Evolutionary conservation across 37 sponge, comb jelly and placozoan species (phyloP), one percentile per base, ranked within the genome.

Genomic region (Mnemiopsis leidyi): DNA sequence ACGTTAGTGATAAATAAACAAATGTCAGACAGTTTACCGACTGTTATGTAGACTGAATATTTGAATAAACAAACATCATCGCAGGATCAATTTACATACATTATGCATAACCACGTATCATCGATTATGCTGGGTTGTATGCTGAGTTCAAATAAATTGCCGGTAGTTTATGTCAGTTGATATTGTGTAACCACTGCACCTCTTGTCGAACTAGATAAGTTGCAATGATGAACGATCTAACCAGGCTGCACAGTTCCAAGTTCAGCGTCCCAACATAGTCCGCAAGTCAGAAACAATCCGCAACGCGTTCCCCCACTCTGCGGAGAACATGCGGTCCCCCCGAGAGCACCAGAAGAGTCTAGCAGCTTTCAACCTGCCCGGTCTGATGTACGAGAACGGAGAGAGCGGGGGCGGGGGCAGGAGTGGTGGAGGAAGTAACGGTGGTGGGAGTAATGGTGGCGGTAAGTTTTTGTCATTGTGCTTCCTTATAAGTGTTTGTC

Each of bases 201-300:
- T n/a, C n/a, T n/a, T n/a, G n/a, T n/a, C n/a, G n/a, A n/a, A n/a
- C n/a, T n/a, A n/a, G n/a, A n/a, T n/a, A n/a, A n/a, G n/a, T n/a
- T n/a, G n/a, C n/a, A n/a, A n/a, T n/a, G n/a, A n/a, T n/a, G n/a
- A n/a, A n/a, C n/a, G n/a, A n/a, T n/a, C n/a, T n/a, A n/a, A n/a
- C n/a, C 79, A 77, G 79, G 36, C 33, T 33, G 36, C 79, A 28
- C 32, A 26, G 32, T 32, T 33, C 79, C 79, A 77, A 77, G 32
- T 77, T 36, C 79, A 26, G 7, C 79, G 79, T 1, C 79, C 79
- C 34, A 32, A 26, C 32, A 26, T 32, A 29, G 90, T 85, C 9
- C 90, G 90, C 61, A 85, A 85, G 29, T 7, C 90, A 23, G 90
- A 85, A 39, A 85, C 90, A 36, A 85, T 85, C 39, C 39, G 90